phyloP scores from a whole-genome alignment of 1,140 invertebrate genomes.

The Agrypnia vestita region DNA sequence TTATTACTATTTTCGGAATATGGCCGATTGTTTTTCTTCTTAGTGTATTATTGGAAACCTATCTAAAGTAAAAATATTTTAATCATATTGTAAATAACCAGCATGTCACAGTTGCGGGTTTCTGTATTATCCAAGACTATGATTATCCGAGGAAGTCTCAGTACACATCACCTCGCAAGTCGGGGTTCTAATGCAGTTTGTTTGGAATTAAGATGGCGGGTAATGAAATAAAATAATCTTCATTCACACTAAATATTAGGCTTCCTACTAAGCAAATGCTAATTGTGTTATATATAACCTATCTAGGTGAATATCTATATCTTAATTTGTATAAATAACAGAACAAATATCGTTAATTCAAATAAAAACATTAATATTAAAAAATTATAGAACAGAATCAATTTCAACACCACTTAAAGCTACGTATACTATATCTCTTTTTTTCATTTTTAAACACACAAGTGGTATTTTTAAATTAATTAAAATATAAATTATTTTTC shows the following conservation, averaged over 20 bases:
- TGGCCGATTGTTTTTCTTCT: no score
- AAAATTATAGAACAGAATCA: constrained; percentile 20
- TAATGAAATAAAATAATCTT: constrained; percentile 5
- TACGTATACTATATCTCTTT: constrained; percentile 3
- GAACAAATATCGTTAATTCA: constrained; percentile 31
- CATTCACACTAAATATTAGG: constrained; percentile 22
- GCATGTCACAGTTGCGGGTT: no score
- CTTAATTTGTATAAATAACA: constrained; percentile 24
- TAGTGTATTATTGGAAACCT: no score
- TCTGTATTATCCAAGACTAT: no score
- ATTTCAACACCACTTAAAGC: not conserved
- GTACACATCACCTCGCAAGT: no score
- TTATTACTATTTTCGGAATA: no score
- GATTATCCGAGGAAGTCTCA: no score
- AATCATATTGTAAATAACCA: no score
- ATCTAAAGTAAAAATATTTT: no score
- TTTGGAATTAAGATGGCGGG: no score
- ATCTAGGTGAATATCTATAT: constrained; percentile 25
- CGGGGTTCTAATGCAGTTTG: no score
- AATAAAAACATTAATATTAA: constrained; percentile 36
- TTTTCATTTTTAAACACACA: constrained; percentile 22
- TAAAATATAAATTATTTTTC: not conserved
- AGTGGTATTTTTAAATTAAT: constrained; percentile 7
- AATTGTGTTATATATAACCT: constrained; percentile 35
- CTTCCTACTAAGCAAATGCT: constrained; percentile 20